Conservation (phyloP, 1,140 invertebrate genomes). For the Colletes gigas region DNA sequence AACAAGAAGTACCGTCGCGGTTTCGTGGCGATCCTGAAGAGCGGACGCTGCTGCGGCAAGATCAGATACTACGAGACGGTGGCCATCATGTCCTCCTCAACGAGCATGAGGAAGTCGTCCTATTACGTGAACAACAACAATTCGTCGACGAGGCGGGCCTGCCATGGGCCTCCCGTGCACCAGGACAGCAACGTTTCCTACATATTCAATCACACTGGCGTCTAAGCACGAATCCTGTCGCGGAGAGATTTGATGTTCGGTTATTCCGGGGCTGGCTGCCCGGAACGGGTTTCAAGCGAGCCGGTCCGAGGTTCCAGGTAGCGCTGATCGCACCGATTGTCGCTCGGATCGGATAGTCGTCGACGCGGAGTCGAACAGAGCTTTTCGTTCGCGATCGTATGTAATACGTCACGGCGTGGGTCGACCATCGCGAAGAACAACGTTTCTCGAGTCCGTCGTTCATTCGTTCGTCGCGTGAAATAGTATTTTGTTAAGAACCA, state of each 20-base stretch:
- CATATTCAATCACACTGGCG: constrained; percentile 85
- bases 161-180: constrained; percentile 83
- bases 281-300: constrained; percentile 36
- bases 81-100: constrained; percentile 90
- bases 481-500: background rate
- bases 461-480: background rate
- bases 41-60: constrained; percentile 90
- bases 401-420: background rate
- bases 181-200: constrained; percentile 89
- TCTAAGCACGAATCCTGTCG: constrained; percentile 69
- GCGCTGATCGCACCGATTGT: constrained; percentile 63
- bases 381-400: background rate
- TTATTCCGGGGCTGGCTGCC: constrained; percentile 44
- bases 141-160: constrained; percentile 80
- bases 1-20: constrained; percentile 97
- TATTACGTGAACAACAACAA: constrained; percentile 87
- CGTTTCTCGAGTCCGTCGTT: constrained; percentile 18
- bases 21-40: constrained; percentile 94
- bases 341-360: constrained; percentile 63
- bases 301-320: constrained; percentile 66
- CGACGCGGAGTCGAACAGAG: background rate
- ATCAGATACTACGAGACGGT: constrained; percentile 92
- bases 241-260: constrained; percentile 38
- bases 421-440: background rate
- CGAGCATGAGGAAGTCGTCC: constrained; percentile 90